phyloP scores from a whole-genome alignment of 2,113 vertebrate genomes.

The Mionectes macconnelli region DNA sequence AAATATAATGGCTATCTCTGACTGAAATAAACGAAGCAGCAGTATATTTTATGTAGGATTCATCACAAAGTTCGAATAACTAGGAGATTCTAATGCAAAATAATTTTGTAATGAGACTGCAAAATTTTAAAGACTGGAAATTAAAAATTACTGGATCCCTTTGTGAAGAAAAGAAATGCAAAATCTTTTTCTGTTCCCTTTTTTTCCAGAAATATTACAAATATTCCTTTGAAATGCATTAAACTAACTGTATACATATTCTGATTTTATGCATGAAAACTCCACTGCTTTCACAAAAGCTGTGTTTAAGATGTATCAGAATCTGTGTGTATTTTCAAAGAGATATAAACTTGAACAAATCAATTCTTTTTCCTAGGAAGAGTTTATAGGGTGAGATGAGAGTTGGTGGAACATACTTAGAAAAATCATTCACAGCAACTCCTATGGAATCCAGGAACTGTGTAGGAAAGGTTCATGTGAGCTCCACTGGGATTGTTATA shows the following conservation, averaged over 20 bases:
- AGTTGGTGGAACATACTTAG: not conserved
- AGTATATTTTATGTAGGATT: not conserved
- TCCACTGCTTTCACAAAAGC: not conserved
- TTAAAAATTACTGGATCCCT: not conserved
- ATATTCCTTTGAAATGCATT: not conserved
- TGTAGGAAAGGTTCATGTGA: not conserved
- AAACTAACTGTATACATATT: not conserved
- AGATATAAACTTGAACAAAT: not conserved
- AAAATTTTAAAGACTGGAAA: not conserved
- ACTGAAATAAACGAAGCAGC: not conserved
- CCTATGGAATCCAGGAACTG: not conserved
- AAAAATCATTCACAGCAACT: not conserved
- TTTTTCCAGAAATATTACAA: not conserved
- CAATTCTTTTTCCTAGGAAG: not conserved
- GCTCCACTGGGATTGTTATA: rapidly evolving
- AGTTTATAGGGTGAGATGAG: not conserved
- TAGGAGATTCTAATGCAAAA: not conserved
- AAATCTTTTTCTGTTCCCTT: not conserved
- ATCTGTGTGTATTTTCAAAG: not conserved
- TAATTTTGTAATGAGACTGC: not conserved
- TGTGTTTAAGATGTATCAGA: not conserved
- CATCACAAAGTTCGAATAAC: not conserved
- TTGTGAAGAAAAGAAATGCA: not conserved
- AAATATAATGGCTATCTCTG: not conserved
- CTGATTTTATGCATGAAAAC: not conserved